These are phyloP conservation scores for Cairina moschata DNA, from an alignment of 2,113 vertebrate genomes.

Conservation along the genomic window DNA sequence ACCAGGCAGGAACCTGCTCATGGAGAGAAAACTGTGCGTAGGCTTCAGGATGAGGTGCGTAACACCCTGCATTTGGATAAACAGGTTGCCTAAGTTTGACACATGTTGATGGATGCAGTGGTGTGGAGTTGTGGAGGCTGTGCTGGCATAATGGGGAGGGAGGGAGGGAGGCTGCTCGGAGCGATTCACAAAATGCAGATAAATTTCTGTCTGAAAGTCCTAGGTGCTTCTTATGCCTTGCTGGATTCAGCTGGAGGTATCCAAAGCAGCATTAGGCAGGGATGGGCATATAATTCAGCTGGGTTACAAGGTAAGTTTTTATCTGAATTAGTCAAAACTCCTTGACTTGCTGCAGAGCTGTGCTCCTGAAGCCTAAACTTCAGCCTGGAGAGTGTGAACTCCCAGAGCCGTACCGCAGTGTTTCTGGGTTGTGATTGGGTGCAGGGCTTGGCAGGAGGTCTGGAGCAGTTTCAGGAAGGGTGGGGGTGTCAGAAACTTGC, in stretches of 20 bases:
- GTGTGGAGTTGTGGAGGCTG: background rate
- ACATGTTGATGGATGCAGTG: background rate
- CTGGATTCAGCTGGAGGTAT: background rate
- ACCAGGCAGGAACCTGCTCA: background rate
- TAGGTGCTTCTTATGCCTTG: background rate
- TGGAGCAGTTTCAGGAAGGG: background rate
- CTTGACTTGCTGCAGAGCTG: background rate
- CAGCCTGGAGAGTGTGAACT: background rate
- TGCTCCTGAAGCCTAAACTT: background rate
- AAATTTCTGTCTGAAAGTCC: background rate
- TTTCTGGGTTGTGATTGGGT: background rate
- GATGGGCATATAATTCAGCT: background rate
- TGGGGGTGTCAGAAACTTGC: background rate
- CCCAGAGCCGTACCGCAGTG: background rate
- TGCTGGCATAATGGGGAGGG: background rate
- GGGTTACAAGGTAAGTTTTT: background rate
- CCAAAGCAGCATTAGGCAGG: background rate
- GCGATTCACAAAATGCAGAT: background rate
- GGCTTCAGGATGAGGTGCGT: background rate
- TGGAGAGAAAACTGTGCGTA: background rate
- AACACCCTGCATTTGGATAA: background rate
- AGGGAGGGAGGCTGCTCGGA: background rate
- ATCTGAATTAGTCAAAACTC: background rate
- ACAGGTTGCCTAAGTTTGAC: background rate
- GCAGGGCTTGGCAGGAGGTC: background rate